These are phyloP conservation scores for Lindbergichthys nudifrons DNA, from an alignment of 2,797 vertebrate species.

Conservation along the genomic window DNA sequence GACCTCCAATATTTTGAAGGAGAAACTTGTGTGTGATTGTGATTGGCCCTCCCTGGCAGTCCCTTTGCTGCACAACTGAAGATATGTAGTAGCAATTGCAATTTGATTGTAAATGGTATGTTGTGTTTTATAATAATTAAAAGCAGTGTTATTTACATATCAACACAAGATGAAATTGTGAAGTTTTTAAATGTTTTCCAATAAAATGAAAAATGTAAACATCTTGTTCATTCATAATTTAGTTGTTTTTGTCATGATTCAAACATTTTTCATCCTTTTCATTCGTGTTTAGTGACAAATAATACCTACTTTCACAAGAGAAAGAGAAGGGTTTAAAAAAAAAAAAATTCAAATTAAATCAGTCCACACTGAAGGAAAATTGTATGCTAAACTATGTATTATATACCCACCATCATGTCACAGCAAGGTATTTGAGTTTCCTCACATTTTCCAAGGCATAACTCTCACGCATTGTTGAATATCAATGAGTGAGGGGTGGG, in stretches of 20 bases:
- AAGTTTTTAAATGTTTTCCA: conserved; percentile 33
- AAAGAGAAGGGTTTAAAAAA: background rate
- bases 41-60: too few species aligned
- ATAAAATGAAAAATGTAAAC: conserved; percentile 41
- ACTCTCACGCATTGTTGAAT: conserved; percentile 87
- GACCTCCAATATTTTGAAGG: too few species aligned
- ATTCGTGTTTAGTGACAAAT: background rate
- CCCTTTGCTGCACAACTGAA: too few species aligned
- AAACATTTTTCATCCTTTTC: background rate
- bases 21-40: too few species aligned
- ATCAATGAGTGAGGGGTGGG: conserved; percentile 85
- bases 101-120: conserved; percentile 12
- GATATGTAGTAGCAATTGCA: background rate
- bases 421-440: conserved; percentile 63
- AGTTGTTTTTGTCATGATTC: rapidly evolving
- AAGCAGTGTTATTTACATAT: conserved; percentile 10
- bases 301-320: background rate
- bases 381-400: background rate
- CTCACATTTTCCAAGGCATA: conserved; percentile 56
- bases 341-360: background rate
- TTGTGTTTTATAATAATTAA: conserved; percentile 8
- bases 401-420: conserved; percentile 18
- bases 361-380: background rate
- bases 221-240: background rate
- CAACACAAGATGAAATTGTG: background rate